phyloP scores from a whole-genome alignment of 1,140 invertebrate genomes.

The Drosophila fuyamai region DNA sequence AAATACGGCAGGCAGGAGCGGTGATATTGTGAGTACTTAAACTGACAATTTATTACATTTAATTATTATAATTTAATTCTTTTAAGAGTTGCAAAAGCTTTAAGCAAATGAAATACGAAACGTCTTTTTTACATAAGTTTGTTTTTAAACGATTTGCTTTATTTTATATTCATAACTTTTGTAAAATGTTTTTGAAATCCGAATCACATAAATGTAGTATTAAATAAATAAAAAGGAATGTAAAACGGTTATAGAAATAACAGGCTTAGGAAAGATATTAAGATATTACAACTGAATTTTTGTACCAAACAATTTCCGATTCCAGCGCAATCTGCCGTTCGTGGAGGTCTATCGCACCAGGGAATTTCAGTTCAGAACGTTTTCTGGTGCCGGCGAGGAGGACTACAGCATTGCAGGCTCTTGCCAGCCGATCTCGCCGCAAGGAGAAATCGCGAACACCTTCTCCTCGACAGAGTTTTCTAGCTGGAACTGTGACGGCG shows the following conservation, averaged over 20 bases:
- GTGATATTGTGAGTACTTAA: slow-evolving; percentile 86
- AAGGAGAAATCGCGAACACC: slow-evolving; percentile 32
- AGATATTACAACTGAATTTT: background rate
- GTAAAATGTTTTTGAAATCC: background rate
- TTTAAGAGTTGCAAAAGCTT: no score
- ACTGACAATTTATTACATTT: no score
- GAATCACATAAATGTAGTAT: no score
- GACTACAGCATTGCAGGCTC: slow-evolving; percentile 74
- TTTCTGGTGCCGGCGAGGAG: slow-evolving; percentile 67
- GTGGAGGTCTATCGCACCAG: slow-evolving; percentile 91
- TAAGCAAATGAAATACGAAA: no score
- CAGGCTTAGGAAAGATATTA: no score
- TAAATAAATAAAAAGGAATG: no score
- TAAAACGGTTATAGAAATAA: no score
- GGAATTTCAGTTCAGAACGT: slow-evolving; percentile 90
- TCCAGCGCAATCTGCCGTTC: slow-evolving; percentile 89
- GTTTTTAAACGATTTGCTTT: background rate
- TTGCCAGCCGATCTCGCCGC: slow-evolving; percentile 66
- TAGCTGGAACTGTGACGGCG: slow-evolving; percentile 95
- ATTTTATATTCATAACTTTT: background rate
- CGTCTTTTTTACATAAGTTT: no score
- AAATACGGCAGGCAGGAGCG: slow-evolving; percentile 86
- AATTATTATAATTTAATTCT: no score
- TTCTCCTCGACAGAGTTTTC: slow-evolving; percentile 81
- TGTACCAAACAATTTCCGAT: slow-evolving; percentile 81